Evolutionary conservation across 2,113 vertebrate species (phyloP).

Genomic region (Xerus inauris): DNA sequence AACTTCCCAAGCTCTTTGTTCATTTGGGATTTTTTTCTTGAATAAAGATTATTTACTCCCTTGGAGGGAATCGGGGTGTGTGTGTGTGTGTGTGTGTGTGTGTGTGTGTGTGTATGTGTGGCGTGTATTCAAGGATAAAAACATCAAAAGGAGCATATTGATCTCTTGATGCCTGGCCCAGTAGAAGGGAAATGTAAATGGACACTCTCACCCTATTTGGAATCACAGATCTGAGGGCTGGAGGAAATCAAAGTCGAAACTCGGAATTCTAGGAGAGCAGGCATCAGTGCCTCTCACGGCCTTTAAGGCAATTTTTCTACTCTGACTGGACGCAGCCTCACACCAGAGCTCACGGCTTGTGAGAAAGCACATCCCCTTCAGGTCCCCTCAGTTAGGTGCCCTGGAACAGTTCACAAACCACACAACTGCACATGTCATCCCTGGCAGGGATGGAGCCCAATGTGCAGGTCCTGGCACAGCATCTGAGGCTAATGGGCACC

Average conservation of each 20-base stretch:
- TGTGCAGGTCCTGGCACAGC: background rate
- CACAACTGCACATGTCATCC: rapidly evolving
- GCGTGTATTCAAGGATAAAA: background rate
- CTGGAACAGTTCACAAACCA: background rate
- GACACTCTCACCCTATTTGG: background rate
- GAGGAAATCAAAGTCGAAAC: background rate
- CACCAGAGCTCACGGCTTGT: background rate
- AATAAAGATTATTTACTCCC: background rate
- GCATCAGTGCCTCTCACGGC: no score
- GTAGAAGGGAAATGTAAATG: background rate
- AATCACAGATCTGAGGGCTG: background rate
- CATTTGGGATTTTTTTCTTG: background rate
- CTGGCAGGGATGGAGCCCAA: rapidly evolving
- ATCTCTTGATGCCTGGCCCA: background rate
- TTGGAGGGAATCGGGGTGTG: background rate
- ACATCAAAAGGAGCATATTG: background rate
- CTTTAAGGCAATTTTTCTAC: background rate
- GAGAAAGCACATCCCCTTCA: rapidly evolving
- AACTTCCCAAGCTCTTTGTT: background rate
- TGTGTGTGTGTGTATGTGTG: rapidly evolving
- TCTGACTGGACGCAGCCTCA: background rate
- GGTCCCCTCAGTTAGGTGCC: rapidly evolving
- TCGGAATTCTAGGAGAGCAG: background rate
- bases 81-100: background rate
- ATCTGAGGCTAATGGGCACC: rapidly evolving